Conservation (phyloP, 2,113 vertebrate species). For the Leptosomus discolor region DNA sequence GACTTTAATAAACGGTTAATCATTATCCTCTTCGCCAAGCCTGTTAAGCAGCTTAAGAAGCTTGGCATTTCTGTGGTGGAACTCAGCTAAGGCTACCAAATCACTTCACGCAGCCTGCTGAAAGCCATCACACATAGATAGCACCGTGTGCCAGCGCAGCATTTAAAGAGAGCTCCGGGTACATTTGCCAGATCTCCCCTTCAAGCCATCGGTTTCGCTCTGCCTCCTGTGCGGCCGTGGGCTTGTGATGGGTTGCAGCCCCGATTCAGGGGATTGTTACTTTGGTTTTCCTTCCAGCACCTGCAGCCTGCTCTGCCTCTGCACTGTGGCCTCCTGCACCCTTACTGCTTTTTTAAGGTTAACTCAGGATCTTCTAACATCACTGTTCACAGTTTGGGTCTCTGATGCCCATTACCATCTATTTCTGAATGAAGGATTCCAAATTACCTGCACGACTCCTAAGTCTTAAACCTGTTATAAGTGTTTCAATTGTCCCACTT, state of each 20-base stretch:
- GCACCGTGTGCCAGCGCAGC: neutral
- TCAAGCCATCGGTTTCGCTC: neutral
- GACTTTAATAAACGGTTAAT: slow-evolving; percentile 62
- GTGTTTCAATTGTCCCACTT: neutral
- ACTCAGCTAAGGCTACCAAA: slow-evolving; percentile 33
- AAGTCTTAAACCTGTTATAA: neutral
- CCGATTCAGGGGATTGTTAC: rapidly evolving
- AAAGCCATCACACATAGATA: neutral
- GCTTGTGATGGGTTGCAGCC: neutral
- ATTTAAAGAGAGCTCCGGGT: neutral
- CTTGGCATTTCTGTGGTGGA: slow-evolving; percentile 40
- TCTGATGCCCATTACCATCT: neutral
- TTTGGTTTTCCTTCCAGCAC: neutral
- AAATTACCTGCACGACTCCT: neutral
- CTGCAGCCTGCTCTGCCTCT: neutral
- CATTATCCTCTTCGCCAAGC: slow-evolving; percentile 47
- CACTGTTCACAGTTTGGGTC: neutral
- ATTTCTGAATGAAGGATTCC: neutral
- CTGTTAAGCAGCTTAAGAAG: slow-evolving; percentile 56
- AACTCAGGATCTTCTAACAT: neutral
- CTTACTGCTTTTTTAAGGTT: neutral
- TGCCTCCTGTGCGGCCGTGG: neutral
- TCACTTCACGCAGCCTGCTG: neutral
- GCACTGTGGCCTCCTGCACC: neutral
- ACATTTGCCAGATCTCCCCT: neutral